Percentiles rank a stretch among this genome's conserved stretches.
Evolutionary conservation across 2,888 invertebrate species (phyloP).

Genomic region (Folsomia manolachei): DNA sequence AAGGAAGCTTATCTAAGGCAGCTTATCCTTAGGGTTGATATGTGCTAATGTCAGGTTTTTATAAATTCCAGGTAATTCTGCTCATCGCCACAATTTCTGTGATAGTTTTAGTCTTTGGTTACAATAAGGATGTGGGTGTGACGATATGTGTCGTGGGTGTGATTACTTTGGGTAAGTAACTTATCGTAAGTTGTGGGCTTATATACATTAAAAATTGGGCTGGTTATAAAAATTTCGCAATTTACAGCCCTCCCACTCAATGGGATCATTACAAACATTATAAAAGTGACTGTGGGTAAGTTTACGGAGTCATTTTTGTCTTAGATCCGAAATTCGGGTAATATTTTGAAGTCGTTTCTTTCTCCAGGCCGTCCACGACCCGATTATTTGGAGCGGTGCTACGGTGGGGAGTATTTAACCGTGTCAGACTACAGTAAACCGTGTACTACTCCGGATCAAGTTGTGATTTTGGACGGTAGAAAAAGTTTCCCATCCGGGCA

Average conservation of each 20-base stretch:
- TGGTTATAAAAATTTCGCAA: too few species aligned
- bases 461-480: constrained; percentile 69
- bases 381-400: constrained; percentile 80
- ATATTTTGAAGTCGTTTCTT: not conserved
- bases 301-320: too few species aligned
- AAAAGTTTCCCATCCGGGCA: constrained; percentile 91
- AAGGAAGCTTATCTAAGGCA: not conserved
- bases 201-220: too few species aligned
- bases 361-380: constrained; percentile 71
- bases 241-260: not conserved
- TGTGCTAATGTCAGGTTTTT: not conserved
- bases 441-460: constrained; percentile 67
- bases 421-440: constrained; percentile 58
- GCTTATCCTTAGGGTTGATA: too few species aligned
- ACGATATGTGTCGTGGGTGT: not conserved
- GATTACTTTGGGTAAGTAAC: not conserved
- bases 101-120: not conserved
- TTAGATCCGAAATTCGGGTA: not conserved
- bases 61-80: not conserved
- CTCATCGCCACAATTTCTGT: not conserved
- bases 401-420: constrained; percentile 66
- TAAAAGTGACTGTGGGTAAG: not conserved
- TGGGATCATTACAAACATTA: not conserved
- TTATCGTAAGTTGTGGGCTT: too few species aligned
- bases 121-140: not conserved